Base-by-base conservation (phyloP, 1,140 invertebrate genomes). In the Mercenaria mercenaria region DNA sequence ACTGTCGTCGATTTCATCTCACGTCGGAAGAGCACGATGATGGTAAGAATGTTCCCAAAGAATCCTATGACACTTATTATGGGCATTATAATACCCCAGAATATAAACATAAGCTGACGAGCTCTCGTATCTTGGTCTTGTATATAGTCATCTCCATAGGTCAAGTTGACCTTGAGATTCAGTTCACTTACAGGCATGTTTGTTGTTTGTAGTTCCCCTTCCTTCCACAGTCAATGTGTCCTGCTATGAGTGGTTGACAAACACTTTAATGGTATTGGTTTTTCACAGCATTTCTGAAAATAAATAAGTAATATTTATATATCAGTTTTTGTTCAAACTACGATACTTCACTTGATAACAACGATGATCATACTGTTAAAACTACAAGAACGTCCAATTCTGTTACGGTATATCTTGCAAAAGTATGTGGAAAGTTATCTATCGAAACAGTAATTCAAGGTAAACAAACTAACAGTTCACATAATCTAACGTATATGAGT, bases 41-140 rank as follows among this genome's bases (percentile, higher is more conserved):
- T 95, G 15, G 95, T 95, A 6, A 96, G 92, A n/a, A 93, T 91
- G 86, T 96, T 96, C n/a, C 95, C 95, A 10, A 95, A 79, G n/a
- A 95, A 79, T 20, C 95, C 94, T 32, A 94, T 91, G 0, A 91
- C 79, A 0, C 91, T 90, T 13, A 94, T 90, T 13, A 95, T 91
- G 0, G 94, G 94, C 8, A 95, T 91, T 0, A 94, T 77, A 67
- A 95, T 94, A 43, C 93, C 93, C 91, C 93, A 94, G 74, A 93
- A 92, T n/a, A 95, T 81, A 86, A 95, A 95, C 92, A 88, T 89
- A 18, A 91, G 69, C n/a, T 76, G 79, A 0, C 64, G 76, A 11
- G 81, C 69, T 15, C 88, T 92, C 18, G 41, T 80, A 29, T 61
- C 90, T 23, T 90, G 84, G 79, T 93, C 93, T 52, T 93, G 91